A percentile compares a stretch with the other conserved stretches of the same genome.
Evolutionary conservation across 2,888 invertebrate species (phyloP).

Genomic region (Allacma fusca): DNA sequence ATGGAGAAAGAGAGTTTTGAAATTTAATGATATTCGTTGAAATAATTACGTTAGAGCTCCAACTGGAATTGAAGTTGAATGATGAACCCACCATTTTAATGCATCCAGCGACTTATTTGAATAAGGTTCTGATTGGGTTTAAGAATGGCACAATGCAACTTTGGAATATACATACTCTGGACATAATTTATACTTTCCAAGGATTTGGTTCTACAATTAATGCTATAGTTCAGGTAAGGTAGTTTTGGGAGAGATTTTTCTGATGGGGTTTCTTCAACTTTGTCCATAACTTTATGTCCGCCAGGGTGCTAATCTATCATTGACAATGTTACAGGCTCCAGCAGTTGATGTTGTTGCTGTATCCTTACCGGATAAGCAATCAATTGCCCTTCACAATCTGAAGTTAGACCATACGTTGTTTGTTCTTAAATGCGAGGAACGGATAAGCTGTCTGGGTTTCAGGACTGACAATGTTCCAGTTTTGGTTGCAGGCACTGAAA

Average conservation of each 20-base stretch:
- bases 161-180: conserved; percentile 85
- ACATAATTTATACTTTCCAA: conserved; percentile 78
- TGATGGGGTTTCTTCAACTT: too few species aligned
- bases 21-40: too few species aligned
- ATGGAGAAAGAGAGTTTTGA: conserved; percentile 67
- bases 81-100: conserved; percentile 81
- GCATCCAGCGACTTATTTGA: conserved; percentile 93
- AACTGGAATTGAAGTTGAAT: conserved; percentile 65
- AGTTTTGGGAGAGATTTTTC: not conserved
- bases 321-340: conserved; percentile 71
- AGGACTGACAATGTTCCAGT: conserved; percentile 84
- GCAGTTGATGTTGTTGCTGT: conserved; percentile 91
- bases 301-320: not conserved
- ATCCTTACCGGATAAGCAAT: conserved; percentile 78
- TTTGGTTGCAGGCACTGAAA: conserved; percentile 82
- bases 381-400: conserved; percentile 86
- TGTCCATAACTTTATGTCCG: not conserved
- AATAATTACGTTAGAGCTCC: conserved; percentile 63
- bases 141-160: conserved; percentile 84
- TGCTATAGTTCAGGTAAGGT: conserved; percentile 74
- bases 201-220: conserved; percentile 77
- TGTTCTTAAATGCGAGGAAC: conserved; percentile 91
- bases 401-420: conserved; percentile 83
- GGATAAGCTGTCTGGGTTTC: conserved; percentile 83
- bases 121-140: conserved; percentile 90